Evolutionary conservation across 1,140 invertebrate genomes (phyloP).

Genomic region (Calephelis nemesis): DNA sequence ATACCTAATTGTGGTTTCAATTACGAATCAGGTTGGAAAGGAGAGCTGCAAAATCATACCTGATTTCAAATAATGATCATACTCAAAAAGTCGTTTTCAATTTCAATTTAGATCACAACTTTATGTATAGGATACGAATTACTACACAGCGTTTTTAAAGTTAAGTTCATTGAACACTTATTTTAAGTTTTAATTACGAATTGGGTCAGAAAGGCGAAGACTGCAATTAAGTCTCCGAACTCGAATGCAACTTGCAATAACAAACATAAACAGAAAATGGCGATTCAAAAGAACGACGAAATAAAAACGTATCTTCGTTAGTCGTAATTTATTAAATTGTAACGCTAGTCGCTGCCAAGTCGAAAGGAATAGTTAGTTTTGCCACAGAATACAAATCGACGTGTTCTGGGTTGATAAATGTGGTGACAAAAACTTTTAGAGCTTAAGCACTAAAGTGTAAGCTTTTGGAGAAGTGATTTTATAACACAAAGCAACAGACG

Average conservation of each 20-base stretch:
- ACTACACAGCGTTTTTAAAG: no score
- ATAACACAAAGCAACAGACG: neutral
- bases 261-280: slow-evolving; percentile 24
- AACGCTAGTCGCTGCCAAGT: slow-evolving; percentile 45
- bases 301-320: slow-evolving; percentile 49
- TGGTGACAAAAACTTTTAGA: no score
- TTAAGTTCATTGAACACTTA: neutral
- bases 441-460: no score
- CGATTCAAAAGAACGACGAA: slow-evolving; percentile 34
- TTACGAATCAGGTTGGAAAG: no score
- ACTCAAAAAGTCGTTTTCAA: no score
- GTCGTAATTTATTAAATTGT: slow-evolving; percentile 59
- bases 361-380: slow-evolving; percentile 34
- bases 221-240: neutral
- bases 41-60: no score
- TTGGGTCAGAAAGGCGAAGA: neutral
- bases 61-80: no score
- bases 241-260: slow-evolving; percentile 2
- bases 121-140: no score
- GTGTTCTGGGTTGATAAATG: slow-evolving; percentile 8
- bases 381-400: slow-evolving; percentile 30
- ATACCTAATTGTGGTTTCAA: no score
- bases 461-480: no score
- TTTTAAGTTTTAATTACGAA: neutral
- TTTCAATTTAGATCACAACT: no score